Conservation (phyloP, 2,113 vertebrate species). For the Holacanthus passer region DNA sequence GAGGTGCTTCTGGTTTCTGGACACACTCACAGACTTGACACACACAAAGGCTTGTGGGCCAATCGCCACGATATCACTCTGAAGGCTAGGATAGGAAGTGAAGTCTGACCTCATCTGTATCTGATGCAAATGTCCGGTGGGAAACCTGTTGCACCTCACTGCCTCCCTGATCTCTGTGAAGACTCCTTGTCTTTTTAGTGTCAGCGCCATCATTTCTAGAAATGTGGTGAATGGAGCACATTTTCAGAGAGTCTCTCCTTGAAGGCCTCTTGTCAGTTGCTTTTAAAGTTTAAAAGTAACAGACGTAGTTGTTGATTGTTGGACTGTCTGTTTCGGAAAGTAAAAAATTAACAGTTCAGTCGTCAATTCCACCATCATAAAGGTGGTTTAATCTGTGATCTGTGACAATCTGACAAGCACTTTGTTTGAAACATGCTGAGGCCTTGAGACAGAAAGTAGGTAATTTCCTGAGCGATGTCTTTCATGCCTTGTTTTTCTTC, state of each 20-base stretch:
- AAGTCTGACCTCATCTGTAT: too few species aligned
- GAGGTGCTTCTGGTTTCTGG: neutral
- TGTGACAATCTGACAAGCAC: neutral
- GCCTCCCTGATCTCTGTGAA: too few species aligned
- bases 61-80: too few species aligned
- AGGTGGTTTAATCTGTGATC: too few species aligned
- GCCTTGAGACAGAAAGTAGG: too few species aligned
- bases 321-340: neutral
- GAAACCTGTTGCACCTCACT: too few species aligned
- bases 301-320: neutral
- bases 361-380: neutral
- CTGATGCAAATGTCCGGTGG: too few species aligned
- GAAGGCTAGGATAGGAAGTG: too few species aligned
- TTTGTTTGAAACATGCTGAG: neutral
- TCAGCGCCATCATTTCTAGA: neutral
- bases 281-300: neutral
- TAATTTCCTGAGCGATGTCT: neutral
- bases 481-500: too few species aligned
- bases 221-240: neutral
- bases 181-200: neutral
- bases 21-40: neutral
- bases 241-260: neutral
- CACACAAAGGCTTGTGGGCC: too few species aligned
- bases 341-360: neutral
- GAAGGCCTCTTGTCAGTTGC: neutral